These are phyloP conservation scores for Nomada ferruginata DNA, from an alignment of 2,888 invertebrate species.

Conservation along the genomic window DNA sequence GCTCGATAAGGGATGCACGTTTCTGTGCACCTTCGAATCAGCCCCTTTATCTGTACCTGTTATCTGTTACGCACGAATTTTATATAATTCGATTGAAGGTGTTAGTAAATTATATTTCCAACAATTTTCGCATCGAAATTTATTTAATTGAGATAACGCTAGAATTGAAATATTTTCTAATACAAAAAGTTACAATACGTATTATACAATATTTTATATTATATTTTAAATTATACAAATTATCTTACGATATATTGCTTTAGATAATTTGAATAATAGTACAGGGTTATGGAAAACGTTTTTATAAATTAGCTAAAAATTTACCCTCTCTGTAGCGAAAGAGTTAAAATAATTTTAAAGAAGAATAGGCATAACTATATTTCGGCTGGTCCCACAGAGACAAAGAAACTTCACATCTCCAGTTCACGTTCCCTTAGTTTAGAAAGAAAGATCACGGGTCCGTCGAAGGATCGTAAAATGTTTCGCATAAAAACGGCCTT, in stretches of 20 bases:
- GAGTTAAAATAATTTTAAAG: neutral
- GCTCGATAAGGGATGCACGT: conserved; percentile 40
- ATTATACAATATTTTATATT: no score
- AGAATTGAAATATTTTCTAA: no score
- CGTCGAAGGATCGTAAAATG: conserved; percentile 28
- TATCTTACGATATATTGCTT: no score
- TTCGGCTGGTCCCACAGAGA: neutral
- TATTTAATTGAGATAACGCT: no score
- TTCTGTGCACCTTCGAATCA: conserved; percentile 15
- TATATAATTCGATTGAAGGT: neutral
- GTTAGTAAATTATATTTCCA: no score
- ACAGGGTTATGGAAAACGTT: neutral
- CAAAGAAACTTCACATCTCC: neutral
- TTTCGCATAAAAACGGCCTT: conserved; percentile 22
- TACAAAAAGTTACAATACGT: no score
- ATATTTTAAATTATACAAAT: no score
- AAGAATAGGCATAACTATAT: no score
- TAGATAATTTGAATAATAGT: neutral
- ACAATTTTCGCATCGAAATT: no score
- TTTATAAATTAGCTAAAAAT: neutral
- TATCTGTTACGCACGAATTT: neutral
- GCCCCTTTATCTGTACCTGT: conserved; percentile 17
- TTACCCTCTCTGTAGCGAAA: no score
- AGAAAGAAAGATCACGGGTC: neutral
- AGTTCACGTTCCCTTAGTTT: neutral